phyloP scores from a whole-genome alignment of 2,888 invertebrate species.

The Noctuana brunneofusca region DNA sequence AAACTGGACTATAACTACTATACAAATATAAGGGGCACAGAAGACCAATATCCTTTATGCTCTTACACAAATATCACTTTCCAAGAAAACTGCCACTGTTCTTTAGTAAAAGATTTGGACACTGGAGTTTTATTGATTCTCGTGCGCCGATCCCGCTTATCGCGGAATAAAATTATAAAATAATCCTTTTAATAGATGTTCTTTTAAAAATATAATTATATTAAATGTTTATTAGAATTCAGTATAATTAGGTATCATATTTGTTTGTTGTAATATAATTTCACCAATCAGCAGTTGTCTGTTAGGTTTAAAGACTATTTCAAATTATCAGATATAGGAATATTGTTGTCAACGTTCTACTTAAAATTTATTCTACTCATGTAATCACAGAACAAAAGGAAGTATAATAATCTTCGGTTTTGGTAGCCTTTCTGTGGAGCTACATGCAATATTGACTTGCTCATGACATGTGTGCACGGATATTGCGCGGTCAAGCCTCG shows the following conservation, averaged over 20 bases:
- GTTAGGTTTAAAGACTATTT: too few species aligned
- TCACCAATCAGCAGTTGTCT: too few species aligned
- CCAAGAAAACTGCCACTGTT: slow-evolving; percentile 72
- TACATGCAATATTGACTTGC: slow-evolving; percentile 25
- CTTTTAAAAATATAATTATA: too few species aligned
- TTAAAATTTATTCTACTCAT: background rate
- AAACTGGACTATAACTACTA: too few species aligned
- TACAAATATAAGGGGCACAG: slow-evolving; percentile 58
- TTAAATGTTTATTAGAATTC: too few species aligned
- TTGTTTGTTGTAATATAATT: too few species aligned
- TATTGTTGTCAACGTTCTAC: background rate
- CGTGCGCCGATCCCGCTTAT: slow-evolving; percentile 68
- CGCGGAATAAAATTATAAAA: too few species aligned
- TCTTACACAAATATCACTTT: slow-evolving; percentile 61
- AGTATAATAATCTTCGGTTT: slow-evolving; percentile 20
- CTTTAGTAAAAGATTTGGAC: slow-evolving; percentile 60
- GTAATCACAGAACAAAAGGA: slow-evolving; percentile 8
- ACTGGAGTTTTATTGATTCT: slow-evolving; percentile 80
- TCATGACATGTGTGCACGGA: slow-evolving; percentile 30
- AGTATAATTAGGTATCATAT: too few species aligned
- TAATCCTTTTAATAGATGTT: too few species aligned
- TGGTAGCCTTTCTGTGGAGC: slow-evolving; percentile 6
- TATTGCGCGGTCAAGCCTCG: slow-evolving; percentile 36
- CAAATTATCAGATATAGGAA: too few species aligned
- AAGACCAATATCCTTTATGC: slow-evolving; percentile 67